Evolutionary conservation across 2,888 invertebrate species (phyloP).

Genomic region (Nasonovia ribisnigri): DNA sequence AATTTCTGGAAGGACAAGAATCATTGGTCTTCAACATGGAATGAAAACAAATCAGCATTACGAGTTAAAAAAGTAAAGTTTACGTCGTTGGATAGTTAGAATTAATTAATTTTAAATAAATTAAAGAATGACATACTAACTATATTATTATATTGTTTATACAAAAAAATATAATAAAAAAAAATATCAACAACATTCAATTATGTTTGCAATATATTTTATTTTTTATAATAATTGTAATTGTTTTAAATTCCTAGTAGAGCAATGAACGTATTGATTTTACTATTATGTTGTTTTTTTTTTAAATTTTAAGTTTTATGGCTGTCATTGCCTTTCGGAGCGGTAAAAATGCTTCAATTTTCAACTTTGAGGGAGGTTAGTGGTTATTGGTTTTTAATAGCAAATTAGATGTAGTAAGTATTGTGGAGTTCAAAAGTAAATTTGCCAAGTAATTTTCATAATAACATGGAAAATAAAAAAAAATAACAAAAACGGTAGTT

Average conservation of each 20-base stretch:
- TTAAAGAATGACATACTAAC: background rate
- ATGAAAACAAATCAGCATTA: constrained; percentile 72
- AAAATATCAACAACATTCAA: background rate
- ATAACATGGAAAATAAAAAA: too few species aligned
- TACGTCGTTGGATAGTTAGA: constrained; percentile 70
- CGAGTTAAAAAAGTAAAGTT: constrained; percentile 76
- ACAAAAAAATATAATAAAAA: background rate
- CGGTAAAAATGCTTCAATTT: too few species aligned
- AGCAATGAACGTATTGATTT: background rate
- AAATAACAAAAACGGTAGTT: too few species aligned
- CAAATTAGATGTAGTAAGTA: background rate
- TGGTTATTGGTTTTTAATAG: background rate
- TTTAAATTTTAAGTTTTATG: background rate
- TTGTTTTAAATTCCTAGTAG: background rate
- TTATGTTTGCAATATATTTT: background rate
- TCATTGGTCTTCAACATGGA: constrained; percentile 73
- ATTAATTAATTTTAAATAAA: background rate
- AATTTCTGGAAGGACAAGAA: constrained; percentile 72
- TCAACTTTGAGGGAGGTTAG: background rate
- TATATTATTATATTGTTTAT: background rate
- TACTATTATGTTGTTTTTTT: background rate
- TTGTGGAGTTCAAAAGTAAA: too few species aligned
- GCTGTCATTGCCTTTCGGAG: too few species aligned
- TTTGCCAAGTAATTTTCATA: too few species aligned
- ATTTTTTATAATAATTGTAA: background rate